Conservation (phyloP, 2,797 vertebrate genomes). For the Tragelaphus oryx region DNA sequence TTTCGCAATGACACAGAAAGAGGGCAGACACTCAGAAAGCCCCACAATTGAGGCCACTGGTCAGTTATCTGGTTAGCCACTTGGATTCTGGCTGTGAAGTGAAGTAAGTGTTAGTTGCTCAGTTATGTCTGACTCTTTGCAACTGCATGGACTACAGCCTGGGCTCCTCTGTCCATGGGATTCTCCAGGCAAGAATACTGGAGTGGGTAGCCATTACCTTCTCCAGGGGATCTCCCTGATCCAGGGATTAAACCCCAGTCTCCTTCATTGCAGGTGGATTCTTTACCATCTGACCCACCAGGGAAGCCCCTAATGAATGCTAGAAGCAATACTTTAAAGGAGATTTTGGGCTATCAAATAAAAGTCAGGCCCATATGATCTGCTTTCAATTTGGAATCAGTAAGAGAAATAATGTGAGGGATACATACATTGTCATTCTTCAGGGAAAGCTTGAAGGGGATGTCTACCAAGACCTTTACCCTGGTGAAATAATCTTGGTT, state of each 20-base stretch:
- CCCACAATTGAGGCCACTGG: background rate
- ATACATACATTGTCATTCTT: background rate
- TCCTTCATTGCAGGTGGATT: background rate
- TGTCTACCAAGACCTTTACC: background rate
- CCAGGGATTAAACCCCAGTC: background rate
- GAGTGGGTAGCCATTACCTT: background rate
- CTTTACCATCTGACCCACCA: background rate
- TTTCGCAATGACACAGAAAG: background rate
- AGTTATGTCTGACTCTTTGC: background rate
- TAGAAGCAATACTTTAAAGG: background rate
- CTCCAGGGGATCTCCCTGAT: background rate
- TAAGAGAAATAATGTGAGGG: background rate
- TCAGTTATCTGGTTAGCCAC: background rate
- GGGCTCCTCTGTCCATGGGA: background rate
- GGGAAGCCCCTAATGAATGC: background rate
- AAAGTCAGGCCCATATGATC: background rate
- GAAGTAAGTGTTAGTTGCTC: background rate
- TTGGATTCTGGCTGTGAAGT: background rate
- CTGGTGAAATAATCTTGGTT: background rate
- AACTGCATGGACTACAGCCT: background rate
- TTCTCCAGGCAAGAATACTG: background rate
- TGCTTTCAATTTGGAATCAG: constrained; percentile 24
- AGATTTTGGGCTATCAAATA: background rate
- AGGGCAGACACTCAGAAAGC: background rate
- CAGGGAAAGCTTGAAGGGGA: background rate